These are phyloP conservation scores for Rhamphomyia laevipes DNA, from an alignment of 2,888 invertebrate genomes.

Conservation along the genomic window DNA sequence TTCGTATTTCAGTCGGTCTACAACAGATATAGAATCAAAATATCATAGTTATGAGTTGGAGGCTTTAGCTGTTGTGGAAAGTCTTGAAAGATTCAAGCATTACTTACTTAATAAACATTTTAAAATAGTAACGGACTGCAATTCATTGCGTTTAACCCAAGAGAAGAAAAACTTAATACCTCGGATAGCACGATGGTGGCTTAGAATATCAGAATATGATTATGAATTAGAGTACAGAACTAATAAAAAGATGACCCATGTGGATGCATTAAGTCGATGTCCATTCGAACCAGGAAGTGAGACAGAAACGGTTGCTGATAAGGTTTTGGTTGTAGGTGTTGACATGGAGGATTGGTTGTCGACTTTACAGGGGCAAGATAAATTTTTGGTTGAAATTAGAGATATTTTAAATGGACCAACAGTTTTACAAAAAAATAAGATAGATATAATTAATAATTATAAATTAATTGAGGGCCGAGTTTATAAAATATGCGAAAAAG, in stretches of 20 bases:
- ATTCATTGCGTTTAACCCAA: not conserved
- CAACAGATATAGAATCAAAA: not conserved
- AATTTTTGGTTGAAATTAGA: conserved; percentile 3
- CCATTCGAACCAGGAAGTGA: too few species aligned
- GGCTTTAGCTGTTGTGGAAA: conserved; percentile 2
- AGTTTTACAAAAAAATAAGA: conserved; percentile 1
- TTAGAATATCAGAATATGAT: conserved; percentile 2
- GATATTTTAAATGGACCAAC: not conserved
- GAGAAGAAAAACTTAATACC: conserved; percentile 2
- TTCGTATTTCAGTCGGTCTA: conserved; percentile 3
- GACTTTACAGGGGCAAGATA: conserved; percentile 11
- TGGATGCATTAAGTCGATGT: not conserved
- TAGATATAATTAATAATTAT: conserved; percentile 9
- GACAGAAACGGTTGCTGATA: not conserved
- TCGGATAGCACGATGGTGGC: conserved; percentile 7
- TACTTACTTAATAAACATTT: conserved; percentile 2
- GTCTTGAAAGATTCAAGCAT: conserved; percentile 1
- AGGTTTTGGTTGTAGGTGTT: conserved; percentile 3
- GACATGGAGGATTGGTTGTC: conserved; percentile 11
- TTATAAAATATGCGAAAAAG: not conserved
- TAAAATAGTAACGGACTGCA: conserved; percentile 6
- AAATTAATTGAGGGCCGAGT: conserved; percentile 7
- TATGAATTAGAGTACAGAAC: conserved; percentile 1
- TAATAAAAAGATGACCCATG: not conserved
- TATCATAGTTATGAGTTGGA: conserved; percentile 4